Percentiles rank a stretch among this genome's conserved stretches.
Evolutionary conservation across 2,797 vertebrate species (phyloP).

Genomic region (Staurois parvus): DNA sequence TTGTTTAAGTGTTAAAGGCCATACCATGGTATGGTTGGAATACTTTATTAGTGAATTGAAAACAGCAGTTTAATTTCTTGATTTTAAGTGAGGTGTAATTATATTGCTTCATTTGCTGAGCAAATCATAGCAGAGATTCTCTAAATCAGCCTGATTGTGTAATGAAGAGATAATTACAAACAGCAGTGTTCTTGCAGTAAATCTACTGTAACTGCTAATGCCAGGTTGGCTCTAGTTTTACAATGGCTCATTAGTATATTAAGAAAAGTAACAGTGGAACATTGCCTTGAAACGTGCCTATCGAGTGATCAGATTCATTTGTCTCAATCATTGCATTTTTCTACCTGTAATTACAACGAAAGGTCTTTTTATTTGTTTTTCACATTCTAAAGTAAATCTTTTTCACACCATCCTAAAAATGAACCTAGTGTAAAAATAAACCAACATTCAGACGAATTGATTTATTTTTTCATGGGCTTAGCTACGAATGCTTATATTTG

Average conservation of each 20-base stretch:
- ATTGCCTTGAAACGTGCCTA: slow-evolving; percentile 69
- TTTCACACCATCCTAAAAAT: not conserved
- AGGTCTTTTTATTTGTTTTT: slow-evolving; percentile 65
- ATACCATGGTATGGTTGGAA: slow-evolving; percentile 68
- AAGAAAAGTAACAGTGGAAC: slow-evolving; percentile 78
- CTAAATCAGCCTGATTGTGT: slow-evolving; percentile 86
- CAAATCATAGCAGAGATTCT: slow-evolving; percentile 81
- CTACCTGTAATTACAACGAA: slow-evolving; percentile 67
- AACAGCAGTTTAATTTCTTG: slow-evolving; percentile 83
- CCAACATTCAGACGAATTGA: not conserved
- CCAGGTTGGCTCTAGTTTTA: slow-evolving; percentile 77
- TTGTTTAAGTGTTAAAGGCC: slow-evolving; percentile 67
- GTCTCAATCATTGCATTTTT: slow-evolving; percentile 69
- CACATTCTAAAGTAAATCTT: not conserved
- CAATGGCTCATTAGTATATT: slow-evolving; percentile 82
- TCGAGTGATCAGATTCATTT: slow-evolving; percentile 65
- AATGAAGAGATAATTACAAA: slow-evolving; percentile 88
- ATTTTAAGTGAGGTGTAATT: slow-evolving; percentile 84
- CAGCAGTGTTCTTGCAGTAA: slow-evolving; percentile 80
- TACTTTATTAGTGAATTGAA: slow-evolving; percentile 75
- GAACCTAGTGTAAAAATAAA: not conserved
- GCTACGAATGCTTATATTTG: too few species aligned
- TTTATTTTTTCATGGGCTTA: not conserved
- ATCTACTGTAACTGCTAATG: slow-evolving; percentile 80
- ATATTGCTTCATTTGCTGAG: slow-evolving; percentile 83